phyloP scores from a whole-genome alignment of 2,113 vertebrate species.

The Labeo rohita region DNA sequence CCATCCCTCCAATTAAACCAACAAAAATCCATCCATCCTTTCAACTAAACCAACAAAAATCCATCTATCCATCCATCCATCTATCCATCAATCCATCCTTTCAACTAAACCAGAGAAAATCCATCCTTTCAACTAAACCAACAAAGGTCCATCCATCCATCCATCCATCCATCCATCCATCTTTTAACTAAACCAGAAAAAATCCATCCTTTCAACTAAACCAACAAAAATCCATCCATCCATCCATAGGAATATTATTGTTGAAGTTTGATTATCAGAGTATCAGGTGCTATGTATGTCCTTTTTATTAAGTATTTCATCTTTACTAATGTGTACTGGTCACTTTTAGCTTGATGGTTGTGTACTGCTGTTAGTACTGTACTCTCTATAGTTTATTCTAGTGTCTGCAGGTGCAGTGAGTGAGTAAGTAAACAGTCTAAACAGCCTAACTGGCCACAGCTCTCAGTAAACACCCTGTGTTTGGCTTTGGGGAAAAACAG shows the following conservation, averaged over 20 bases:
- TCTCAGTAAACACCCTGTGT: constrained; percentile 47
- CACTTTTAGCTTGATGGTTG: background rate
- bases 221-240: no score
- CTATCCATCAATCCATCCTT: background rate
- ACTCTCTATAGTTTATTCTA: background rate
- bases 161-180: no score
- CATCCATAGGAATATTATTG: no score
- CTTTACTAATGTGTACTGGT: background rate
- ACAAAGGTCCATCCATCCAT: background rate
- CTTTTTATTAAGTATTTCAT: background rate
- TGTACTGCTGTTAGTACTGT: background rate
- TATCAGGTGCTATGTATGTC: background rate
- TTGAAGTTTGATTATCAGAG: background rate
- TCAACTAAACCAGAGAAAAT: no score
- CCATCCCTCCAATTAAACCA: background rate
- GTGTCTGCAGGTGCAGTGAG: constrained; percentile 43
- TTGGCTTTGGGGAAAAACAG: constrained; percentile 32
- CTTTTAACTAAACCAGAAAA: no score
- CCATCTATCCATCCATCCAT: background rate
- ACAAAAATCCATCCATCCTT: no score
- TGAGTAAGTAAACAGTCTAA: constrained; percentile 18
- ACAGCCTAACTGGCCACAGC: constrained; percentile 28
- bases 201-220: no score
- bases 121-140: no score
- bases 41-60: no score